A percentile compares a stretch with the other conserved stretches of the same genome.
These are phyloP conservation scores for Tiphia femorata DNA, from an alignment of 2,888 invertebrate genomes.

Conservation along the genomic window DNA sequence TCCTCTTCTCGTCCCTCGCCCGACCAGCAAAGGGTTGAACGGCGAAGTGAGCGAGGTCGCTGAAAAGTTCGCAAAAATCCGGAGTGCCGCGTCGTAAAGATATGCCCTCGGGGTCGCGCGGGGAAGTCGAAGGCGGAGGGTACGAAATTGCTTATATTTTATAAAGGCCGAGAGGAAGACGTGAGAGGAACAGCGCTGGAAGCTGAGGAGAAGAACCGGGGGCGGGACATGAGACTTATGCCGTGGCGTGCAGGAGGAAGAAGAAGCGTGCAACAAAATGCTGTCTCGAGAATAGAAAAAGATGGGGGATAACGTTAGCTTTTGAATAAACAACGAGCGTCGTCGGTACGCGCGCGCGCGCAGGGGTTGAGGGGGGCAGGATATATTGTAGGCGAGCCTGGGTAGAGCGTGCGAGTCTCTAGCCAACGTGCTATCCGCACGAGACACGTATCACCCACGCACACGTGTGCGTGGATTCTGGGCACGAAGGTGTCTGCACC, in stretches of 20 bases:
- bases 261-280: conserved; percentile 1
- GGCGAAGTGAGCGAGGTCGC: conserved; percentile 12
- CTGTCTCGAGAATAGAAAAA: conserved; percentile 15
- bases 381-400: not conserved
- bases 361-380: too few relatives aligned
- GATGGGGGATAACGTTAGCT: conserved; percentile 30
- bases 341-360: conserved; percentile 12
- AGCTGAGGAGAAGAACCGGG: conserved; percentile 9
- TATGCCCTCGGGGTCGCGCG: conserved; percentile 28
- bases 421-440: not conserved
- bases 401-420: not conserved
- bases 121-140: conserved; percentile 37
- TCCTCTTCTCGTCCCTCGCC: conserved; percentile 1
- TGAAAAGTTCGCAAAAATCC: conserved; percentile 48
- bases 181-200: conserved; percentile 4
- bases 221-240: conserved; percentile 3
- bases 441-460: not conserved
- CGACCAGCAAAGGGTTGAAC: conserved; percentile 13
- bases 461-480: not conserved
- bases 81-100: conserved; percentile 46
- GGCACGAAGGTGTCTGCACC: conserved; percentile 7
- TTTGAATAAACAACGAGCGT: conserved; percentile 55
- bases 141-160: conserved; percentile 57
- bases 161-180: conserved; percentile 34
- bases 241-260: conserved; percentile 1